Conservation (phyloP, 2,888 invertebrate genomes). For the Alentia gelatinosa region DNA sequence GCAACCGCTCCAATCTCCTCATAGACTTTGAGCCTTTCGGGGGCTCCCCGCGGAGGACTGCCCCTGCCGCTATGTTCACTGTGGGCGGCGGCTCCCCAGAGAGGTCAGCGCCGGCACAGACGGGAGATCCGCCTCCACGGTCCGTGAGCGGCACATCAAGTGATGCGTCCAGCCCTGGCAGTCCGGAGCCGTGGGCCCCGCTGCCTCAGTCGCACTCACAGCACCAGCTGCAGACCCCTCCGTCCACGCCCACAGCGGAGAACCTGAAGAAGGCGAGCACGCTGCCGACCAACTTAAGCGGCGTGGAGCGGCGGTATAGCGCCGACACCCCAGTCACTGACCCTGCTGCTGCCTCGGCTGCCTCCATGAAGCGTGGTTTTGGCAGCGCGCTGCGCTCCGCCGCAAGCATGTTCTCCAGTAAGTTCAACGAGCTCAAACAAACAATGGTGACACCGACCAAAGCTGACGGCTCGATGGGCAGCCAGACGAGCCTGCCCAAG, state of each 20-base stretch:
- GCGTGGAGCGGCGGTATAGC: neutral
- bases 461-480: slow-evolving; percentile 42
- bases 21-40: slow-evolving; percentile 57
- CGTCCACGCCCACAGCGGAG: slow-evolving; percentile 12
- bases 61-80: slow-evolving; percentile 2
- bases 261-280: slow-evolving; percentile 44
- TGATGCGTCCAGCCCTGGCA: slow-evolving; percentile 59
- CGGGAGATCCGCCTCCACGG: neutral
- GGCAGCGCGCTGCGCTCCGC: slow-evolving; percentile 60
- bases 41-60: neutral
- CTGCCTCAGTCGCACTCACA: slow-evolving; percentile 54
- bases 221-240: neutral
- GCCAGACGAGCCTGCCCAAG: slow-evolving; percentile 30
- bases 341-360: neutral
- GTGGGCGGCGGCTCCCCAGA: slow-evolving; percentile 34
- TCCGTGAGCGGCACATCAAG: slow-evolving; percentile 49
- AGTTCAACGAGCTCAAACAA: slow-evolving; percentile 76
- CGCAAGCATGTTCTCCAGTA: slow-evolving; percentile 63
- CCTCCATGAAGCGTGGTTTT: slow-evolving; percentile 57
- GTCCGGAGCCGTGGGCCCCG: slow-evolving; percentile 61
- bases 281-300: neutral
- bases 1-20: slow-evolving; percentile 51
- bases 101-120: neutral
- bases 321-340: neutral
- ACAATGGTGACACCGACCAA: slow-evolving; percentile 74